Percentiles rank a stretch among this genome's conserved stretches.
phyloP scores from a whole-genome alignment of 2,797 vertebrate species.

The Microcaecilia unicolor region DNA sequence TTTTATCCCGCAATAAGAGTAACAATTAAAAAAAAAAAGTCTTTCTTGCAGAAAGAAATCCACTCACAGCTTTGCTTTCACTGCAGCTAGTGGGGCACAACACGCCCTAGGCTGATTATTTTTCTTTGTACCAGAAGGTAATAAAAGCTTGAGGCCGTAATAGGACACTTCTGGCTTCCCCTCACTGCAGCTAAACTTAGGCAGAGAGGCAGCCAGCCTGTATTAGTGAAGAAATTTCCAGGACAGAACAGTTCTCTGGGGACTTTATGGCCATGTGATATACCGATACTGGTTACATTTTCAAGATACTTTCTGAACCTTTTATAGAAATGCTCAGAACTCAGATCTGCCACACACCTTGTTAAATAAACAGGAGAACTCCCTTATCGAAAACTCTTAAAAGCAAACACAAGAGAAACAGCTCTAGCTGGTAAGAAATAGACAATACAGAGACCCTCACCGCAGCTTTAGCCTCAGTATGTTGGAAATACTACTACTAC shows the following conservation, averaged over 20 bases:
- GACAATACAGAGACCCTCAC: no score
- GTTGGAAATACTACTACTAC: no score
- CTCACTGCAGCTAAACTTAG: slow-evolving; percentile 54
- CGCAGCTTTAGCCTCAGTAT: no score
- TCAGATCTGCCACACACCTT: slow-evolving; percentile 4
- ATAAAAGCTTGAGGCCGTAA: slow-evolving; percentile 43
- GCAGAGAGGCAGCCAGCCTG: slow-evolving; percentile 47
- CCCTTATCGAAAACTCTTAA: slow-evolving; percentile 8
- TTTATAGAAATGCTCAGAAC: slow-evolving; percentile 22
- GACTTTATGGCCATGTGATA: slow-evolving; percentile 29
- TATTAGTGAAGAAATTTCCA: slow-evolving; percentile 53
- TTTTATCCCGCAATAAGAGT: no score
- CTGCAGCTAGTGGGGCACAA: slow-evolving; percentile 2
- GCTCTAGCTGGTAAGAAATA: no score
- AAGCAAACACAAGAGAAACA: not conserved
- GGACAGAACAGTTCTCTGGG: slow-evolving; percentile 37
- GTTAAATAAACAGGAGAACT: slow-evolving; percentile 14
- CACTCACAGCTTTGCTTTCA: slow-evolving; percentile 20
- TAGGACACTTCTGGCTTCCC: slow-evolving; percentile 51
- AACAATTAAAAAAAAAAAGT: rapidly evolving
- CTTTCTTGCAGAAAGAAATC: slow-evolving; percentile 4
- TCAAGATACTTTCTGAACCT: slow-evolving; percentile 32
- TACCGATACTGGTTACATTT: slow-evolving; percentile 24
- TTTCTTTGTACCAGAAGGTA: slow-evolving; percentile 46
- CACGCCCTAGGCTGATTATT: slow-evolving; percentile 43